phyloP scores from a whole-genome alignment of 2,113 vertebrate genomes.

The Ia io region DNA sequence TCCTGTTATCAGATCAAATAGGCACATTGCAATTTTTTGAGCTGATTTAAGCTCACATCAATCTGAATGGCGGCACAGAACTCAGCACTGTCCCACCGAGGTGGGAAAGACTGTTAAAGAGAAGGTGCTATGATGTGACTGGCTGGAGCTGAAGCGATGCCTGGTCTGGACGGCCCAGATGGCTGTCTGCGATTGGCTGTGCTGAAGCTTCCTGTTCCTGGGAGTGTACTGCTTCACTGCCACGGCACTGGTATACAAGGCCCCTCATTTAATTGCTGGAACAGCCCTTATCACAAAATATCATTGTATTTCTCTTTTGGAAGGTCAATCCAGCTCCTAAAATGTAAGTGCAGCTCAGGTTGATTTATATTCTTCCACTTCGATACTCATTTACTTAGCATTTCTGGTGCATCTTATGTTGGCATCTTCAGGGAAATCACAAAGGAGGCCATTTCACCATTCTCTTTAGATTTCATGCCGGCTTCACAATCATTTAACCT shows the following conservation, averaged over 20 bases:
- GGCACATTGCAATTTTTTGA: neutral
- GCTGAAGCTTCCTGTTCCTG: neutral
- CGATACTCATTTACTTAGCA: neutral
- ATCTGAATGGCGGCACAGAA: neutral
- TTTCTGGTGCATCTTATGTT: neutral
- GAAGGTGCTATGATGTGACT: neutral
- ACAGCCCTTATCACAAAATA: neutral
- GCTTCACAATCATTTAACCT: constrained; percentile 21
- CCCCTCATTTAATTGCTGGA: neutral
- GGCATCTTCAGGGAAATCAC: neutral
- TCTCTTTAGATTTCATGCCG: constrained; percentile 1
- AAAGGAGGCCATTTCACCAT: neutral
- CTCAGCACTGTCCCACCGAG: neutral
- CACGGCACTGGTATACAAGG: neutral
- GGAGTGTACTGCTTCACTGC: neutral
- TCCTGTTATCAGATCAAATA: neutral
- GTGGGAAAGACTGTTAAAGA: neutral
- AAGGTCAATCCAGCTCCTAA: neutral
- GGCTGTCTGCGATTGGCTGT: neutral
- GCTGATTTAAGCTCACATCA: neutral
- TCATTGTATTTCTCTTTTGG: neutral
- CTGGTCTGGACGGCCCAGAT: neutral
- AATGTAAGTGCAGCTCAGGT: neutral
- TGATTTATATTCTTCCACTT: neutral
- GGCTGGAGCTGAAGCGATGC: neutral